Percentiles rank a stretch among this genome's conserved stretches.
These are phyloP conservation scores for human DNA, from an alignment of 2,113 vertebrate genomes.

Conservation along the genomic window DNA sequence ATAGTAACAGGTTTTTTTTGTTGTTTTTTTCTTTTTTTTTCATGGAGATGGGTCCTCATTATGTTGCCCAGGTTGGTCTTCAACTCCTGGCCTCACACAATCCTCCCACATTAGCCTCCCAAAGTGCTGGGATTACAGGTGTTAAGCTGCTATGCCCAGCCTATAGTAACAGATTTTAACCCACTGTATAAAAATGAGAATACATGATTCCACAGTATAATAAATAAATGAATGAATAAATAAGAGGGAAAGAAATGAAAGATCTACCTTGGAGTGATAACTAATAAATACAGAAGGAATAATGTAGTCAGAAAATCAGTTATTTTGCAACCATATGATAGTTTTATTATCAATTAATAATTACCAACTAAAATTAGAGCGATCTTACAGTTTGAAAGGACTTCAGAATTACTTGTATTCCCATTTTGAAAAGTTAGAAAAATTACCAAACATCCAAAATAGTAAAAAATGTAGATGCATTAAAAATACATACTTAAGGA, in stretches of 20 bases:
- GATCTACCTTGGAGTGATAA: neutral
- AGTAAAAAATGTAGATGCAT: neutral
- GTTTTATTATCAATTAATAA: neutral
- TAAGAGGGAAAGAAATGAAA: neutral
- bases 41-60: too few relatives aligned
- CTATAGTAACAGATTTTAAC: neutral
- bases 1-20: neutral
- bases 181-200: neutral
- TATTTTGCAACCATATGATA: neutral
- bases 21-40: neutral
- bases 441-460: conserved; percentile 16
- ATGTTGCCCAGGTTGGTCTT: too few relatives aligned
- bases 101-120: too few relatives aligned
- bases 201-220: neutral
- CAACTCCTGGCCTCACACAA: too few relatives aligned
- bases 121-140: too few relatives aligned
- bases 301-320: neutral
- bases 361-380: neutral
- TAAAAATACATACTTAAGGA: neutral
- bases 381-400: neutral
- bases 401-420: neutral
- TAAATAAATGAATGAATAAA: neutral
- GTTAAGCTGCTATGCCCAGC: too few relatives aligned
- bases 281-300: neutral
- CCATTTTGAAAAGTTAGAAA: neutral